Evolutionary conservation across 2,113 vertebrate species (phyloP).

Genomic region (Paraplagusia blochii): DNA sequence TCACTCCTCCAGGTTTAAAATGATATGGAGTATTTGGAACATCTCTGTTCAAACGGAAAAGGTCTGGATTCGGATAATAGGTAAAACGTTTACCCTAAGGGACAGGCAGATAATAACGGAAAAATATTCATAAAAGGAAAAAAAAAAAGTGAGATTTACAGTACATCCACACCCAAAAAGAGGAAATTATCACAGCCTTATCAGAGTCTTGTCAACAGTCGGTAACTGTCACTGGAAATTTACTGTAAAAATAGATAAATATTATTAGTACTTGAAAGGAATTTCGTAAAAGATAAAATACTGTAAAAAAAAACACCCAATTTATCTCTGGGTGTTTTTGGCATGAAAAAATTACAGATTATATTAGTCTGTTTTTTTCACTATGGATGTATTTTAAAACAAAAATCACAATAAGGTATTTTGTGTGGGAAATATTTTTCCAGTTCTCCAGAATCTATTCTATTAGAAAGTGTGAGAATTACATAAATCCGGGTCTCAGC

Average conservation of each 20-base stretch:
- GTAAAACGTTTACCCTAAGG: conserved; percentile 56
- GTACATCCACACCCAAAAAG: neutral
- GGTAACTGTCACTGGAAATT: neutral
- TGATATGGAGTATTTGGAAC: conserved; percentile 45
- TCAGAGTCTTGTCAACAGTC: neutral
- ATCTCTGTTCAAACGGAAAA: conserved; percentile 58
- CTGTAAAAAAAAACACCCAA: no score
- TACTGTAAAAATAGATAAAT: neutral
- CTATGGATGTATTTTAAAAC: no score
- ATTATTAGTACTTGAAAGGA: no score
- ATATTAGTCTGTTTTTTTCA: no score
- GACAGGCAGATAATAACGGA: neutral
- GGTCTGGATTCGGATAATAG: conserved; percentile 57
- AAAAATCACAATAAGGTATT: neutral
- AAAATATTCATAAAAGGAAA: neutral
- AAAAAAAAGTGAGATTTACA: no score
- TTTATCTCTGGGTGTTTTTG: no score
- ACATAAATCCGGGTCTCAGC: conserved; percentile 48
- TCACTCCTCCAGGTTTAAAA: conserved; percentile 69
- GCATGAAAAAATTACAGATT: no score
- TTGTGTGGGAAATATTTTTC: conserved; percentile 16
- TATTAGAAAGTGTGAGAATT: conserved; percentile 52
- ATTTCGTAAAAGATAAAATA: no score
- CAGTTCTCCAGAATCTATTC: conserved; percentile 12
- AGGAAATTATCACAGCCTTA: no score